These are phyloP conservation scores for Dreissena rostriformis DNA, from an alignment of 1,140 invertebrate genomes.

Conservation along the genomic window DNA sequence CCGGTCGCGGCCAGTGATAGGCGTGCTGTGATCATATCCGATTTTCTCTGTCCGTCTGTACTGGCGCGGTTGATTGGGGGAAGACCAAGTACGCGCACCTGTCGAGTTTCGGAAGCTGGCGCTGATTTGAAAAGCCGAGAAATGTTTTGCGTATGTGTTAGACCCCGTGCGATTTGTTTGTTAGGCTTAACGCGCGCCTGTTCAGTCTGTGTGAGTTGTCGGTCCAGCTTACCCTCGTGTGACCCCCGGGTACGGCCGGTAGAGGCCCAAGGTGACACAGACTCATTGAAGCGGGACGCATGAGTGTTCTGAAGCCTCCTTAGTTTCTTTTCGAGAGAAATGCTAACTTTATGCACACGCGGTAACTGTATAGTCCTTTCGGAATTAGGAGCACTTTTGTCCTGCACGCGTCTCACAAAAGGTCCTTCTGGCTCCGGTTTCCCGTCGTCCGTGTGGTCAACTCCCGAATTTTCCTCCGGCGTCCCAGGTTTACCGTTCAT, in stretches of 20 bases:
- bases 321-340: conserved; percentile 33
- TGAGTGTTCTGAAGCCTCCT: neutral
- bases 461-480: neutral
- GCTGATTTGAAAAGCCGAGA: conserved; percentile 8
- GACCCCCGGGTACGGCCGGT: neutral
- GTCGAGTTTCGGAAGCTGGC: conserved; percentile 19
- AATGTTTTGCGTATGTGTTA: conserved; percentile 23
- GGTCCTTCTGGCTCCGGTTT: neutral
- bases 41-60: neutral
- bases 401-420: neutral
- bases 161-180: neutral
- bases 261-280: neutral
- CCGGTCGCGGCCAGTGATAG: neutral
- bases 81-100: conserved; percentile 32
- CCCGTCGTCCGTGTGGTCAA: neutral
- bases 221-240: no score
- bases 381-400: neutral
- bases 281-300: conserved; percentile 44
- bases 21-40: neutral
- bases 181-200: no score
- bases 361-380: conserved; percentile 18
- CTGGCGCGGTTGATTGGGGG: conserved; percentile 25
- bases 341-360: conserved; percentile 33
- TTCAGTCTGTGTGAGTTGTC: no score
- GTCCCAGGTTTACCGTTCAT: neutral